phyloP scores from a whole-genome alignment of 2,113 vertebrate species.

The Barnardius zonarius region DNA sequence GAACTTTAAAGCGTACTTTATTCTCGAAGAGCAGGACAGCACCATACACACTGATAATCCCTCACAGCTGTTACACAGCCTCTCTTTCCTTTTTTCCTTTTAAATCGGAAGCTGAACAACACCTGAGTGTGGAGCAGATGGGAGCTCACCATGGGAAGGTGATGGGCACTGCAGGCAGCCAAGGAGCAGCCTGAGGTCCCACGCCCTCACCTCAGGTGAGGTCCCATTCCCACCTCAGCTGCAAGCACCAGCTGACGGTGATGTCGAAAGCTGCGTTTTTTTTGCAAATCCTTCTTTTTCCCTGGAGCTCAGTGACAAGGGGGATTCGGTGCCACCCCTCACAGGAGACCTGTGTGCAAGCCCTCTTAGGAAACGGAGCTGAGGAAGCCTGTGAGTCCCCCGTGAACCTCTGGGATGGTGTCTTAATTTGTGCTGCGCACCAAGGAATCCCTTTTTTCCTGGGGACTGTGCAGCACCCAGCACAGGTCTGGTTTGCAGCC shows the following conservation, averaged over 20 bases:
- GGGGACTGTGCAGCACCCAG: not conserved
- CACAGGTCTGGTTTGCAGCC: not conserved
- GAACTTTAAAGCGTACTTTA: constrained; percentile 23
- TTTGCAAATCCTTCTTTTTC: not conserved
- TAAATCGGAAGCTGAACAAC: not conserved
- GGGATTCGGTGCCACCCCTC: not conserved
- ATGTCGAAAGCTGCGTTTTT: not conserved
- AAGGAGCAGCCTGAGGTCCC: not conserved
- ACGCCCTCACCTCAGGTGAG: no score
- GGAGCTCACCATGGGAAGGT: not conserved
- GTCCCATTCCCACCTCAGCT: not conserved
- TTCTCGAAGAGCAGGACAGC: not conserved
- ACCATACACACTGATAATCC: constrained; percentile 27
- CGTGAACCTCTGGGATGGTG: not conserved
- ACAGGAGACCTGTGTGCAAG: not conserved
- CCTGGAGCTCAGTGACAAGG: not conserved
- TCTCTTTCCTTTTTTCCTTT: not conserved
- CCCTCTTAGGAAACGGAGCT: not conserved
- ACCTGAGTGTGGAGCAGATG: not conserved
- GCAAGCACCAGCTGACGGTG: not conserved
- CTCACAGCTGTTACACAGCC: constrained; percentile 49
- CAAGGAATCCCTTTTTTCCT: not conserved
- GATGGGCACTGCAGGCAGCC: rapidly evolving
- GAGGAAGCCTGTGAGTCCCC: not conserved
- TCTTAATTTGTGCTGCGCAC: not conserved